Conservation (phyloP, 2,113 vertebrate species). For the Carettochelys insculpta region DNA sequence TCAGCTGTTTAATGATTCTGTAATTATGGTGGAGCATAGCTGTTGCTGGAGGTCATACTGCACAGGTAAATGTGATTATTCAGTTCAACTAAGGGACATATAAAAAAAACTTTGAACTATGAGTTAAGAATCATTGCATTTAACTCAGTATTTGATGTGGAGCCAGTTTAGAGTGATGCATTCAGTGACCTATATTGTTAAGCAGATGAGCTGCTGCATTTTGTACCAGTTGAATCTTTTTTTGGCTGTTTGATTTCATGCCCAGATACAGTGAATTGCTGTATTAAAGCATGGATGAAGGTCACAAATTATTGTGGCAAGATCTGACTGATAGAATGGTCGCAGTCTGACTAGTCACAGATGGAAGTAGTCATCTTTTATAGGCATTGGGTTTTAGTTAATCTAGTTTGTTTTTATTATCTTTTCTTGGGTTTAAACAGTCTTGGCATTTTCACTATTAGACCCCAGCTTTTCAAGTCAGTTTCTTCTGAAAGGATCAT, state of each 20-base stretch:
- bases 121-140: background rate
- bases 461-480: no score
- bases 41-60: background rate
- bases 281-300: background rate
- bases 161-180: background rate
- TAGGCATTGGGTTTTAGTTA: background rate
- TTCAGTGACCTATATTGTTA: background rate
- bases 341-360: background rate
- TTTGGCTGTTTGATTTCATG: background rate
- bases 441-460: background rate
- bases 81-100: background rate
- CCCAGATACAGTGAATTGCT: background rate
- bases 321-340: rapidly evolving
- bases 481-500: background rate
- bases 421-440: background rate
- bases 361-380: background rate
- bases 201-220: background rate
- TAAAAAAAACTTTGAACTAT: background rate
- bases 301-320: background rate
- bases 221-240: background rate
- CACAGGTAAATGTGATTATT: background rate
- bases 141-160: background rate
- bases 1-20: background rate
- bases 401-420: background rate
- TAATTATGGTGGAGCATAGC: background rate